Base-by-base conservation (phyloP, 2,888 invertebrate genomes). In the Luffia ferchaultella region DNA sequence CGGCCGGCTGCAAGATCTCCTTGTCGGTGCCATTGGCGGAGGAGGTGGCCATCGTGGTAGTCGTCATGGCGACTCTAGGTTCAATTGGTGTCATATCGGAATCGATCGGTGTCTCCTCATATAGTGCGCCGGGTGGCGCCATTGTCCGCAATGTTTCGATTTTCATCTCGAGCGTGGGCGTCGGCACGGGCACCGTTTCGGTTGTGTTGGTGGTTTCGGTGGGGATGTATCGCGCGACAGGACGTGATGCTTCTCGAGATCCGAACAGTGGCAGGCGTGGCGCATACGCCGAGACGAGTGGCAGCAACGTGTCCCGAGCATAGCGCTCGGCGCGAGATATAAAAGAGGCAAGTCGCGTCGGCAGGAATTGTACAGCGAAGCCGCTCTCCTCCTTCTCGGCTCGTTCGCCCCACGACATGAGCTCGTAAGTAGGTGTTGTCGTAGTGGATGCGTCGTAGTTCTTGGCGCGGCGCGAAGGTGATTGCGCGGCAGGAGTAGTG, bases 241-340 rank as follows among this genome's bases (percentile, higher is more conserved):
- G 78, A 54, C 73, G 86, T 43, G 77, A 73, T 7, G 71, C 61
- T 56, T 84, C 83, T 16, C 77, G 68, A 1, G 72, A 68, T 2
- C 86, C 85, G 58, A 88, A 87, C 57, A 88, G 85, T 9, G 88
- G 88, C 54, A 93, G 87, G 52, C 88, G 88, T 0, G 93, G 93
- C 1, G 93, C 92, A 68, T 93, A 92, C 45, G 90, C 90, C 15
- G 92, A 92, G 9, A 93, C 92, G 3, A 93, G 68, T 0, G 93
- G 93, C 49, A 93, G 68, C 1, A 93, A 77, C 0, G 92, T 93
- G 66, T 92, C 90, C 49, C 92, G 85, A 0, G 93, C 93, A 67
- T 93, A 93, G 47, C 89, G 86, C 63, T 94, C 94, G 0, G 93
- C 94, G 58, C 93, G 89, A 42, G 93, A 91, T 46, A 95, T 87